A percentile compares a stretch with the other conserved stretches of the same genome.
These are phyloP conservation scores for Trichonephila clavata DNA, from an alignment of 1,140 invertebrate species.

Conservation along the genomic window DNA sequence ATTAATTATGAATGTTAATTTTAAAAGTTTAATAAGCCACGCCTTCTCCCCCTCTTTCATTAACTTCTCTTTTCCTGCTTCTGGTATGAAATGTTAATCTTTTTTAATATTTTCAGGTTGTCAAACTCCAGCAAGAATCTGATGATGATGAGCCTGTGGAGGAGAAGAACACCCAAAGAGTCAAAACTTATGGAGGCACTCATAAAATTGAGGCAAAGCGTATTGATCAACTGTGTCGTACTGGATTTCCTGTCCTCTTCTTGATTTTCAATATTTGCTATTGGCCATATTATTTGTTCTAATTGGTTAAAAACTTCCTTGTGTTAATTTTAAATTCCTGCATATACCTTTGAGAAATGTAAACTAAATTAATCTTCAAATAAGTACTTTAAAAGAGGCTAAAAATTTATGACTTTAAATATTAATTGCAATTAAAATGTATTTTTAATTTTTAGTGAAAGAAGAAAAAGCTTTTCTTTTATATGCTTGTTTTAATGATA, in stretches of 20 bases:
- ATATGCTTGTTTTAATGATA: background rate
- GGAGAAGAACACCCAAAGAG: background rate
- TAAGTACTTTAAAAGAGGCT: background rate
- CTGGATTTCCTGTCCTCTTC: conserved; percentile 82
- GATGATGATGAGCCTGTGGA: conserved; percentile 60
- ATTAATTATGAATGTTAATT: too few relatives aligned
- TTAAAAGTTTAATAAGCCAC: background rate
- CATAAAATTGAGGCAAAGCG: conserved; percentile 78
- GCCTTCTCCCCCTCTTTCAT: background rate
- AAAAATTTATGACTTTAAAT: background rate
- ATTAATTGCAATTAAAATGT: too few relatives aligned
- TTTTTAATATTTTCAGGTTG: conserved; percentile 9
- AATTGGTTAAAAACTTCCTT: background rate
- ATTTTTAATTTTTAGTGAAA: background rate
- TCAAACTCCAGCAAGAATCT: conserved; percentile 62
- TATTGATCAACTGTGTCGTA: conserved; percentile 82
- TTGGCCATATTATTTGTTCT: conserved; percentile 82
- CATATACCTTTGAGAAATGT: background rate
- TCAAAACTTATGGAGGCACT: conserved; percentile 63
- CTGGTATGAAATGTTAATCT: background rate
- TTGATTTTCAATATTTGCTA: conserved; percentile 83
- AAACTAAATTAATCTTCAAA: background rate
- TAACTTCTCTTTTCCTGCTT: background rate
- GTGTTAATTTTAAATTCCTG: background rate
- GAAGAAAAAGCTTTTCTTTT: background rate